A percentile compares a stretch with the other conserved stretches of the same genome.
These are phyloP conservation scores for Zophobas atratus DNA, from an alignment of 1,140 invertebrate species.

Conservation along the genomic window DNA sequence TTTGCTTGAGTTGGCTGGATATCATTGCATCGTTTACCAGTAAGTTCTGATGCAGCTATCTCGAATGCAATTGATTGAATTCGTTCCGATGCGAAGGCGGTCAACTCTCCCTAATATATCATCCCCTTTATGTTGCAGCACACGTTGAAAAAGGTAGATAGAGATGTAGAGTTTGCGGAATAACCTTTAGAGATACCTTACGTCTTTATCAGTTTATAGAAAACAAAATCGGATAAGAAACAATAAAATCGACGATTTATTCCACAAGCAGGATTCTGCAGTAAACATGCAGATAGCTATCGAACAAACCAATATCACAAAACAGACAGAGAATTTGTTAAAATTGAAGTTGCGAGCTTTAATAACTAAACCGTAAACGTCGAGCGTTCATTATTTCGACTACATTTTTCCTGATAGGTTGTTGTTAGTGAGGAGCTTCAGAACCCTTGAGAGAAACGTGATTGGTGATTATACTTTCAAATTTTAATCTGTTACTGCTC, in stretches of 20 bases:
- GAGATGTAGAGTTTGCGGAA: slow-evolving; percentile 5
- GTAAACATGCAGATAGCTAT: slow-evolving; percentile 17
- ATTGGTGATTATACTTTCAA: slow-evolving; percentile 28
- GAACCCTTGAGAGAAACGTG: slow-evolving; percentile 29
- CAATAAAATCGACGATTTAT: slow-evolving; percentile 18
- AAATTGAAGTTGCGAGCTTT: too few relatives aligned
- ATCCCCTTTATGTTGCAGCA: slow-evolving; percentile 36
- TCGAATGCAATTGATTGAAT: slow-evolving; percentile 35
- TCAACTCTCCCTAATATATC: slow-evolving; percentile 20
- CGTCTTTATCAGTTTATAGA: slow-evolving; percentile 26
- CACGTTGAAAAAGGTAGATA: slow-evolving; percentile 30
- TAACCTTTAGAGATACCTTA: slow-evolving; percentile 22
- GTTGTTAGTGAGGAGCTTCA: slow-evolving; percentile 1
- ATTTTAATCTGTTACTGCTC: slow-evolving; percentile 26
- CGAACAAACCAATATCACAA: too few relatives aligned
- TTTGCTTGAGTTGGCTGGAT: slow-evolving; percentile 8
- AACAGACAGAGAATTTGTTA: too few relatives aligned
- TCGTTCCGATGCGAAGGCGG: slow-evolving; percentile 23
- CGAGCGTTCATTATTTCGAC: too few relatives aligned
- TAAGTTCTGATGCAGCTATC: slow-evolving; percentile 5
- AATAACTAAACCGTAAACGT: too few relatives aligned
- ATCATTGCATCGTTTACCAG: slow-evolving; percentile 21
- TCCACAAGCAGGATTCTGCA: background rate
- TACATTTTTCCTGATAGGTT: background rate
- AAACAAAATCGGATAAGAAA: slow-evolving; percentile 8